phyloP scores from a whole-genome alignment of 2,888 invertebrate genomes.

The Agonopterix arenella region DNA sequence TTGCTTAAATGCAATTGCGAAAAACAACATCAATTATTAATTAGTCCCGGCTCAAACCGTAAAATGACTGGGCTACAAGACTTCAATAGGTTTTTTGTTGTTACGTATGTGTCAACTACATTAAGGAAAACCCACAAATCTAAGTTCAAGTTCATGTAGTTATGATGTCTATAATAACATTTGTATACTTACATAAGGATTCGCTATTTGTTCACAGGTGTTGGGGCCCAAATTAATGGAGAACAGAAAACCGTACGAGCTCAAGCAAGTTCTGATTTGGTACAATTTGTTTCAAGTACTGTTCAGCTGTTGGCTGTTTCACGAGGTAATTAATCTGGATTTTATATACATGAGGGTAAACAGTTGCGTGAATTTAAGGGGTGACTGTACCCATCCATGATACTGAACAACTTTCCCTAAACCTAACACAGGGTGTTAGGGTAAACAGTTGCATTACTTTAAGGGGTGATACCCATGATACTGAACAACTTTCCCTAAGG shows the following conservation, averaged over 20 bases:
- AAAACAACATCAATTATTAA: too few relatives aligned
- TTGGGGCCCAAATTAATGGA: slow-evolving; percentile 90
- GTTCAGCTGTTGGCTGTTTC: slow-evolving; percentile 84
- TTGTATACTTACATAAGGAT: not conserved
- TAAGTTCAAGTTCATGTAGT: slow-evolving; percentile 6
- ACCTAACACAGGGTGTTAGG: too few relatives aligned
- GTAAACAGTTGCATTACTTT: too few relatives aligned
- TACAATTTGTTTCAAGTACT: slow-evolving; percentile 92
- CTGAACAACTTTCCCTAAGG: too few relatives aligned
- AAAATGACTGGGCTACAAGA: too few relatives aligned
- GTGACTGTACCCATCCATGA: not conserved
- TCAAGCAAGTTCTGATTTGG: slow-evolving; percentile 84
- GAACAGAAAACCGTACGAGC: slow-evolving; percentile 87
- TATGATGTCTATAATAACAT: not conserved
- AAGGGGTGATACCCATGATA: too few relatives aligned
- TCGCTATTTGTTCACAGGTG: slow-evolving; percentile 58
- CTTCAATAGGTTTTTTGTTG: too few relatives aligned
- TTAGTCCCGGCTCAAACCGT: too few relatives aligned
- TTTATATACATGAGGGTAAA: too few relatives aligned
- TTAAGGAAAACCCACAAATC: not conserved
- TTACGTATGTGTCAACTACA: not conserved
- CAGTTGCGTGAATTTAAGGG: too few relatives aligned
- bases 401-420: not conserved
- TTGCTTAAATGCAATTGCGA: too few relatives aligned
- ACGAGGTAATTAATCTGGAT: slow-evolving; percentile 78